Percentiles rank a stretch among this genome's conserved stretches.
Evolutionary conservation across 2,797 vertebrate species (phyloP).

Genomic region (Artibeus lituratus): DNA sequence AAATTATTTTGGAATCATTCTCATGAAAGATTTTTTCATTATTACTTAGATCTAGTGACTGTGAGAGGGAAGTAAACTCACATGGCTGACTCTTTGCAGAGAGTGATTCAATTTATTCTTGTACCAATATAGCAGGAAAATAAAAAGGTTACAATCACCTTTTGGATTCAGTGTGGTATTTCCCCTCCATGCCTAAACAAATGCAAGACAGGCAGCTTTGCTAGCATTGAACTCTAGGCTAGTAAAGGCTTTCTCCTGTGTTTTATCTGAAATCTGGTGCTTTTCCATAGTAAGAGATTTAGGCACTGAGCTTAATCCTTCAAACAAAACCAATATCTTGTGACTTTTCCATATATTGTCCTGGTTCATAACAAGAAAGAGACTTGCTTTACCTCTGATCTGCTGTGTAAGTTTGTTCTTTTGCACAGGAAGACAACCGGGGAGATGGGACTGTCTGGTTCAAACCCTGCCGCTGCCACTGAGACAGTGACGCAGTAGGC

Average conservation of each 20-base stretch:
- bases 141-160: constrained; percentile 64
- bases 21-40: constrained; percentile 69
- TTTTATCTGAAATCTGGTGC: constrained; percentile 41
- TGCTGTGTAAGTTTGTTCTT: not conserved
- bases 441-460: not conserved
- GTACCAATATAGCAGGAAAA: constrained; percentile 58
- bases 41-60: constrained; percentile 67
- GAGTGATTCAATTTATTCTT: constrained; percentile 72
- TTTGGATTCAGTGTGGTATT: constrained; percentile 63
- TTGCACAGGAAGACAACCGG: not conserved
- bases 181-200: constrained; percentile 72
- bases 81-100: constrained; percentile 64
- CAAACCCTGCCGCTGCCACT: not conserved
- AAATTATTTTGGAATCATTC: constrained; percentile 72
- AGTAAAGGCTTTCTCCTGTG: constrained; percentile 37
- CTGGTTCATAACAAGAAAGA: not conserved
- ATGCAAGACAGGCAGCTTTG: constrained; percentile 65
- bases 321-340: not conserved
- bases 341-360: not conserved
- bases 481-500: not conserved
- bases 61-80: constrained; percentile 59
- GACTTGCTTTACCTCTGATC: constrained; percentile 4
- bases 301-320: constrained; percentile 50
- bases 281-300: constrained; percentile 56
- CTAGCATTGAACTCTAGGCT: constrained; percentile 56